Conservation (phyloP, 2,888 invertebrate genomes). For the Eristalis pertinax region DNA sequence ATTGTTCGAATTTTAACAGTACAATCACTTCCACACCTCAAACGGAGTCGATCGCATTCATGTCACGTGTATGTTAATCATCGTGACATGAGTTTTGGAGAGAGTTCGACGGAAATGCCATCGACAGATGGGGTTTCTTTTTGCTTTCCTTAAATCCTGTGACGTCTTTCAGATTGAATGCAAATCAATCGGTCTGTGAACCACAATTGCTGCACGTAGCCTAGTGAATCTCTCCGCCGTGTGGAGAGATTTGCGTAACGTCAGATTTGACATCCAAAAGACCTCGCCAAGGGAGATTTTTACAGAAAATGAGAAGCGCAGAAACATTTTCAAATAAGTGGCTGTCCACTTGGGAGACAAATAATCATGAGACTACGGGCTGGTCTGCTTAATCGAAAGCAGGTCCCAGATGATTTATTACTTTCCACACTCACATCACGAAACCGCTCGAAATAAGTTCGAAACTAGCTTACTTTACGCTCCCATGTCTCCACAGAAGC, state of each 20-base stretch:
- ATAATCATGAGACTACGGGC: no score
- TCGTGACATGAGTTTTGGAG: background rate
- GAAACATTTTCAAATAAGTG: no score
- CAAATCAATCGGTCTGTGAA: background rate
- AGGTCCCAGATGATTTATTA: constrained; percentile 12
- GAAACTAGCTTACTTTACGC: background rate
- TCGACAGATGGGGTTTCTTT: background rate
- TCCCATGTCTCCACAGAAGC: background rate
- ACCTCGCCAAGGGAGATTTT: no score
- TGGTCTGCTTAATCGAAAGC: background rate
- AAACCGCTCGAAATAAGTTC: constrained; percentile 8
- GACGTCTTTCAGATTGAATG: constrained; percentile 9
- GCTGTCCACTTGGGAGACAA: no score
- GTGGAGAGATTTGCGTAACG: no score
- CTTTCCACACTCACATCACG: background rate
- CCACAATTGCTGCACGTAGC: background rate
- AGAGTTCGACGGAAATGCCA: constrained; percentile 15
- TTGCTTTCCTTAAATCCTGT: background rate
- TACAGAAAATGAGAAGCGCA: no score
- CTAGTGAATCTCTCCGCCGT: no score
- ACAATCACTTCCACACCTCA: background rate
- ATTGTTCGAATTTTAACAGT: background rate
- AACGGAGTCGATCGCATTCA: background rate
- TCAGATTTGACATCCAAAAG: no score
- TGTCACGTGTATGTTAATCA: constrained; percentile 21